Percentiles rank a stretch among this genome's conserved stretches.
phyloP scores from a whole-genome alignment of 2,797 vertebrate genomes.

The Hapalemur alaotrensis region DNA sequence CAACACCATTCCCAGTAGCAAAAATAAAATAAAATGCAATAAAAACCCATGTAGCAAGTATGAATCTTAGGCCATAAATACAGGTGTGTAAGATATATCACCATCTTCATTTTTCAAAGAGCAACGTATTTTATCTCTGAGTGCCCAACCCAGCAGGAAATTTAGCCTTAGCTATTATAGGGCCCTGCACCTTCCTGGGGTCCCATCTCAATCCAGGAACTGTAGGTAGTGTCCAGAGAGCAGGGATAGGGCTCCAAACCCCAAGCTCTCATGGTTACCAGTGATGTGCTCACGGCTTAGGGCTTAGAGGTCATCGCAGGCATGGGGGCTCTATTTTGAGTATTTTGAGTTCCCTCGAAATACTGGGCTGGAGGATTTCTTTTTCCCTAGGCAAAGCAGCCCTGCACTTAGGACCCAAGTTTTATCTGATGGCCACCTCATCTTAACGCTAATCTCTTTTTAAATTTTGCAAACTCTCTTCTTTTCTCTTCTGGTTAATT shows the following conservation, averaged over 20 bases:
- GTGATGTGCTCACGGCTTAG: not conserved
- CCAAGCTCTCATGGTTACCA: not conserved
- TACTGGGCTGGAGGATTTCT: not conserved
- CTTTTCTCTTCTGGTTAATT: not conserved
- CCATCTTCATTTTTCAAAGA: not conserved
- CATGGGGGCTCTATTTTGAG: not conserved
- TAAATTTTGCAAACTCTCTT: not conserved
- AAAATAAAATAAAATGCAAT: not conserved
- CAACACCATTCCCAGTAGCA: not conserved
- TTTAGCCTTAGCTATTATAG: not conserved
- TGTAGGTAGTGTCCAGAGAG: not conserved
- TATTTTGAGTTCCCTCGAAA: not conserved
- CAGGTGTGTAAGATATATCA: not conserved
- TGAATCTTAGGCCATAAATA: not conserved
- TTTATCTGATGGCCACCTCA: not conserved
- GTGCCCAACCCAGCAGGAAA: not conserved
- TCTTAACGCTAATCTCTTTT: not conserved
- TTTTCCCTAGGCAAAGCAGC: not conserved
- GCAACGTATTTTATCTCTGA: not conserved
- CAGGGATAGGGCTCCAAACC: not conserved
- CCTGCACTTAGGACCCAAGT: not conserved
- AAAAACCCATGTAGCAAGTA: not conserved
- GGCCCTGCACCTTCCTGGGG: not conserved
- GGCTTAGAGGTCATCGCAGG: not conserved
- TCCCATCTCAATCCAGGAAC: not conserved